phyloP scores from a whole-genome alignment of 1,140 invertebrate species.

The Samia ricini region DNA sequence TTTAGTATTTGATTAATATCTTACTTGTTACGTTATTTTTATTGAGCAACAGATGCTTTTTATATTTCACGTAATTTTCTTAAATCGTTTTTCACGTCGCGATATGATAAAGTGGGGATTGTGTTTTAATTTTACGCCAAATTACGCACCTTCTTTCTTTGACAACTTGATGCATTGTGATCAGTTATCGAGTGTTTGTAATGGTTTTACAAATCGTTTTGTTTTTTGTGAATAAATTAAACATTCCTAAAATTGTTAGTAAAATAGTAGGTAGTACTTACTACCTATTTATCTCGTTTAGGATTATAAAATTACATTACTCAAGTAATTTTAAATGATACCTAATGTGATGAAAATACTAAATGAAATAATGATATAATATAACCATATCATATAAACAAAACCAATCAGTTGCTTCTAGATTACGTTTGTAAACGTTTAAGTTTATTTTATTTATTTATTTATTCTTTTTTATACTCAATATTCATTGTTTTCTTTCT shows the following conservation, averaged over 20 bases:
- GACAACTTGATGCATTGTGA: conserved; percentile 29
- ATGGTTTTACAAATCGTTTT: conserved; percentile 1
- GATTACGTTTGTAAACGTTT: too few relatives aligned
- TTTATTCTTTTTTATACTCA: too few relatives aligned
- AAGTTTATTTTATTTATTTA: too few relatives aligned
- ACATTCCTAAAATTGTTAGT: not conserved
- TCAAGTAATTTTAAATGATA: too few relatives aligned
- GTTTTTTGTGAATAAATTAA: not conserved
- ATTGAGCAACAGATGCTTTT: conserved; percentile 74
- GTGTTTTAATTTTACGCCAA: conserved; percentile 65
- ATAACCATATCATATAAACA: too few relatives aligned
- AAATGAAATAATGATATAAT: too few relatives aligned
- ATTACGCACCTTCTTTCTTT: conserved; percentile 52
- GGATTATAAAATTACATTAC: too few relatives aligned
- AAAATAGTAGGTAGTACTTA: too few relatives aligned
- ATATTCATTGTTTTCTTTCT: too few relatives aligned
- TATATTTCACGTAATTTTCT: conserved; percentile 62
- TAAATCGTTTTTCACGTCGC: conserved; percentile 29
- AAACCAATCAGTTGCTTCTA: too few relatives aligned
- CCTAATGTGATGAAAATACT: too few relatives aligned
- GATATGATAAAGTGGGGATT: conserved; percentile 44
- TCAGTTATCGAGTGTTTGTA: conserved; percentile 4
- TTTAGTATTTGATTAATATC: conserved; percentile 68
- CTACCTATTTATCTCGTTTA: too few relatives aligned
- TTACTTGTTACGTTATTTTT: conserved; percentile 60